These are phyloP conservation scores for Theocolax elegans DNA, from an alignment of 1,140 invertebrate species.

Conservation along the genomic window DNA sequence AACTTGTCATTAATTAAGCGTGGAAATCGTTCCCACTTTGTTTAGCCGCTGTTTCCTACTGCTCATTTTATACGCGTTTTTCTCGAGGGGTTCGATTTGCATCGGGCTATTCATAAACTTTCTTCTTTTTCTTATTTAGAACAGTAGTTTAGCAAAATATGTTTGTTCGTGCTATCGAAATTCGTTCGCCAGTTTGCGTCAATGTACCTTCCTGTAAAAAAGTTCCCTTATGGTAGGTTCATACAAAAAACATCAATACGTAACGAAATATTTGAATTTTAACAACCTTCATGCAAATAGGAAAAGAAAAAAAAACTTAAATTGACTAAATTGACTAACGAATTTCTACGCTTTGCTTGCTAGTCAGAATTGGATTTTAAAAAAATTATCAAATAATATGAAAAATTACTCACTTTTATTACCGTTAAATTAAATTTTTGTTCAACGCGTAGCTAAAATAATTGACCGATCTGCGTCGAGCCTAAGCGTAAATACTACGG, in stretches of 20 bases:
- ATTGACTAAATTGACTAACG: conserved; percentile 36
- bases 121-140: conserved; percentile 15
- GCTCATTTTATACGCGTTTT: conserved; percentile 44
- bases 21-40: conserved; percentile 38
- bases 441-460: conserved; percentile 14
- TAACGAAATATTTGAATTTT: not conserved
- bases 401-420: conserved; percentile 51
- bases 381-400: conserved; percentile 45
- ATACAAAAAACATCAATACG: not conserved
- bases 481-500: conserved; percentile 60
- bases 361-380: conserved; percentile 66
- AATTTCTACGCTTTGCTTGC: conserved; percentile 61
- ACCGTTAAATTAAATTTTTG: conserved; percentile 14
- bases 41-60: conserved; percentile 49
- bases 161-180: conserved; percentile 31
- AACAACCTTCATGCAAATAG: too few species aligned
- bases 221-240: conserved; percentile 15
- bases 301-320: conserved; percentile 1
- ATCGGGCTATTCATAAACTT: conserved; percentile 37
- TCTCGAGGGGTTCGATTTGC: conserved; percentile 48
- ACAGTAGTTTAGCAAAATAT: conserved; percentile 29
- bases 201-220: not conserved
- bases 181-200: conserved; percentile 22
- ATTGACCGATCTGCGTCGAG: conserved; percentile 44
- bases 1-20: conserved; percentile 62